Evolutionary conservation across 1,140 invertebrate genomes (phyloP).

Genomic region (Tribolium madens): DNA sequence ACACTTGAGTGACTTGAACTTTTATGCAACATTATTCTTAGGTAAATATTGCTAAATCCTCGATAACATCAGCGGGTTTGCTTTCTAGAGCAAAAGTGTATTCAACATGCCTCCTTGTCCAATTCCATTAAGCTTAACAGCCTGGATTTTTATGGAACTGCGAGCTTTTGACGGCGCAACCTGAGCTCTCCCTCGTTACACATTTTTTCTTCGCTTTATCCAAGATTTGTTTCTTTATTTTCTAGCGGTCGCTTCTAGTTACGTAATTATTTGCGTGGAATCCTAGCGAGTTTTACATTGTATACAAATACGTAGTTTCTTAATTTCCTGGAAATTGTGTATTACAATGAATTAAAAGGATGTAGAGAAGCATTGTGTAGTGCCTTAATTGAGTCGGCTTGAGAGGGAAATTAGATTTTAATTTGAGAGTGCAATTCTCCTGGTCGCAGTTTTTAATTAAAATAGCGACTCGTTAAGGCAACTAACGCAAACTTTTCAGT

Average conservation of each 20-base stretch:
- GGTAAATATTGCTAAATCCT: constrained; percentile 2
- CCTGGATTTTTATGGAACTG: constrained; percentile 12
- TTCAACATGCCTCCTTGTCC: constrained; percentile 16
- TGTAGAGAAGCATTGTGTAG: neutral
- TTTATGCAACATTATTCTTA: constrained; percentile 10
- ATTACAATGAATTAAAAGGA: constrained; percentile 16
- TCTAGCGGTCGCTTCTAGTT: neutral
- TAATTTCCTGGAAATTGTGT: constrained; percentile 20
- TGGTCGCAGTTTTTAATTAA: constrained; percentile 28
- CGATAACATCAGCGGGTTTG: constrained; percentile 5
- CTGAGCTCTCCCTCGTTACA: neutral
- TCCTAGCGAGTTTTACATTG: neutral
- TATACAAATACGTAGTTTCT: constrained; percentile 15
- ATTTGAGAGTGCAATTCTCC: constrained; percentile 11
- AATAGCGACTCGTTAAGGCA: neutral
- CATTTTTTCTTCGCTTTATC: neutral
- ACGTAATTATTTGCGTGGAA: neutral
- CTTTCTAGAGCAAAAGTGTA: neutral
- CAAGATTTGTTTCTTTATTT: constrained; percentile 13
- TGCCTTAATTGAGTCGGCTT: constrained; percentile 13
- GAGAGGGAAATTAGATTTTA: constrained; percentile 20
- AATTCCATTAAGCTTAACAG: constrained; percentile 24
- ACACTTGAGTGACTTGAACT: constrained; percentile 15
- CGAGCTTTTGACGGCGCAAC: constrained; percentile 8
- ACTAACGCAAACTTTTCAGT: constrained; percentile 1